phyloP scores from a whole-genome alignment of 2,113 vertebrate genomes.

The Paramisgurnus dabryanus region DNA sequence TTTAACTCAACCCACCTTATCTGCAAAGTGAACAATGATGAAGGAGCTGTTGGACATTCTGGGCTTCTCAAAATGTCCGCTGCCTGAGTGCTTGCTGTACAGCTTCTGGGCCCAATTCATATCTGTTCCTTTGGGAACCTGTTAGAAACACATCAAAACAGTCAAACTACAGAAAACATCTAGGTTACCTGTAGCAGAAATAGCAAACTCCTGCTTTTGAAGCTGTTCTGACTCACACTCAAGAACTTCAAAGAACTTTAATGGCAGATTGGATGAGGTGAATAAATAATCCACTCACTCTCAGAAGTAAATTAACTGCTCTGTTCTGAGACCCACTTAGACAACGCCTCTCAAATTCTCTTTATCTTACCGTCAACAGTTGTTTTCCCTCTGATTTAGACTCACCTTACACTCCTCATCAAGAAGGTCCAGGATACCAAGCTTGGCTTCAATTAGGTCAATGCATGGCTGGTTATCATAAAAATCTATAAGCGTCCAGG shows the following conservation, averaged over 20 bases:
- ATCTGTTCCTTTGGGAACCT: conserved; percentile 92
- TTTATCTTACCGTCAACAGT: not conserved
- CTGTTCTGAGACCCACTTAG: not conserved
- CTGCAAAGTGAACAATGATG: conserved; percentile 87
- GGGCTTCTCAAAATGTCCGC: conserved; percentile 87
- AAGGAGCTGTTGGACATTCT: conserved; percentile 90
- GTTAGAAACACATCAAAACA: conserved; percentile 21
- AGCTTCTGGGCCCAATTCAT: conserved; percentile 92
- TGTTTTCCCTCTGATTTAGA: not conserved
- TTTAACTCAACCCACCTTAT: conserved; percentile 74
- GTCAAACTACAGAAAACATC: conserved; percentile 26
- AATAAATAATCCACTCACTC: conserved; percentile 36
- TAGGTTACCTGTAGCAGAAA: conserved; percentile 44
- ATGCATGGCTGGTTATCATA: conserved; percentile 95
- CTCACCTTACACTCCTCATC: conserved; percentile 95
- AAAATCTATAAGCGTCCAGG: conserved; percentile 95
- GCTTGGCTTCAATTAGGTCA: conserved; percentile 91
- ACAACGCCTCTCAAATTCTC: not conserved
- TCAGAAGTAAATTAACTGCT: conserved; percentile 14
- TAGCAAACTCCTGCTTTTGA: conserved; percentile 22
- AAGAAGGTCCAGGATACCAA: conserved; percentile 92
- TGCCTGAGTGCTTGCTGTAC: conserved; percentile 76
- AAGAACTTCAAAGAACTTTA: conserved; percentile 48
- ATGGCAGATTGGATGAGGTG: conserved; percentile 10
- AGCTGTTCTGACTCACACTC: conserved; percentile 37